phyloP scores from a whole-genome alignment of 2,888 invertebrate genomes.

The Atrina japonica region DNA sequence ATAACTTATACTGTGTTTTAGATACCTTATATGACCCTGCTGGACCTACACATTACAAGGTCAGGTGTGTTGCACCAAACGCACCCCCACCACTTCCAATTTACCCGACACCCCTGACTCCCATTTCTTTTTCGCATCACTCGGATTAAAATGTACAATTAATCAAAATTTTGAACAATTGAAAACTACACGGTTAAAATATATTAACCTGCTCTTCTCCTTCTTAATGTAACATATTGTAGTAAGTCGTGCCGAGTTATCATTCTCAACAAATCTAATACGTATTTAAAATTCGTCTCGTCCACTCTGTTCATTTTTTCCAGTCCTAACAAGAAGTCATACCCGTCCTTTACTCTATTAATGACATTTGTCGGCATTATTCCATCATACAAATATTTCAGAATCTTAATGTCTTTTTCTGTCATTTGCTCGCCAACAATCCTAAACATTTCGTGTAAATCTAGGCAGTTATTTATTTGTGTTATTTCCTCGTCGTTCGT shows the following conservation, averaged over 20 bases:
- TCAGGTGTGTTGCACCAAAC: too few relatives aligned
- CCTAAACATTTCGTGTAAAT: conserved; percentile 63
- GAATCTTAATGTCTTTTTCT: conserved; percentile 45
- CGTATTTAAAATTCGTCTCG: conserved; percentile 61
- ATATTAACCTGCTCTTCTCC: conserved; percentile 57
- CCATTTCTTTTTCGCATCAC: too few relatives aligned
- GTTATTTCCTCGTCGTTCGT: too few relatives aligned
- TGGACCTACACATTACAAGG: too few relatives aligned
- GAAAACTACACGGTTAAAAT: neutral
- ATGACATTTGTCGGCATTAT: conserved; percentile 49
- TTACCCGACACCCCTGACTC: too few relatives aligned
- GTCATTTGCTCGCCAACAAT: conserved; percentile 64
- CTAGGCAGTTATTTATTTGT: too few relatives aligned
- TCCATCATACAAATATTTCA: conserved; percentile 52
- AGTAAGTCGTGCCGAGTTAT: conserved; percentile 61
- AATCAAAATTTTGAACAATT: neutral
- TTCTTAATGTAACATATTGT: conserved; percentile 58
- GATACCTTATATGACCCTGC: too few relatives aligned
- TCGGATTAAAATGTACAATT: too few relatives aligned
- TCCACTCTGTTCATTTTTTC: conserved; percentile 60
- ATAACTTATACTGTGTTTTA: too few relatives aligned
- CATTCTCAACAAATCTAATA: conserved; percentile 55
- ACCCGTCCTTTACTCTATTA: conserved; percentile 59
- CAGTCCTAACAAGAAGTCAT: conserved; percentile 58
- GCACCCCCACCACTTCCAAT: too few relatives aligned